phyloP scores from a whole-genome alignment of 2,888 invertebrate genomes.

The Protonemura montana region DNA sequence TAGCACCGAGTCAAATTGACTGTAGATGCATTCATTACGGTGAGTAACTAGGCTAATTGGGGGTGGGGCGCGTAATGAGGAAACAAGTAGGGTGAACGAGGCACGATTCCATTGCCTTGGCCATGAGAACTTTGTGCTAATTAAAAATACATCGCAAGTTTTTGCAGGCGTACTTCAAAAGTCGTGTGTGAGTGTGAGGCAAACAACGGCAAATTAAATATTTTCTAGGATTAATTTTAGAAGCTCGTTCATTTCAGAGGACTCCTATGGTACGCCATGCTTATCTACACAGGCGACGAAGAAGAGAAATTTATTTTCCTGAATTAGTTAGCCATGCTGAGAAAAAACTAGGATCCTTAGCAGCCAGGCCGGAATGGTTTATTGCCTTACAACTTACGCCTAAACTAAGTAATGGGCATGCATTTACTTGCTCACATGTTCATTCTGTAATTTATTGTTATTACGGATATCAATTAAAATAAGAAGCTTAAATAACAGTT shows the following conservation, averaged over 20 bases:
- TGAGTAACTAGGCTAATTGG: neutral
- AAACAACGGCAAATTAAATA: too few relatives aligned
- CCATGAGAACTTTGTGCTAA: neutral
- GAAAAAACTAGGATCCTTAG: too few relatives aligned
- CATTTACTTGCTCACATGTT: neutral
- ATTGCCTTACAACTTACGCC: neutral
- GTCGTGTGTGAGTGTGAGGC: too few relatives aligned
- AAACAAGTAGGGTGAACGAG: neutral
- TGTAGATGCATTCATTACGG: neutral
- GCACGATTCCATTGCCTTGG: neutral
- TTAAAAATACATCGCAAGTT: neutral
- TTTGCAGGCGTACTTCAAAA: neutral
- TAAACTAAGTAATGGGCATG: neutral
- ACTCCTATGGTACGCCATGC: too few relatives aligned
- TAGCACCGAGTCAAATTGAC: neutral
- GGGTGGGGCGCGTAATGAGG: neutral
- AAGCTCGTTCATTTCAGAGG: too few relatives aligned
- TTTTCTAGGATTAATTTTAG: too few relatives aligned
- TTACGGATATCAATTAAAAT: slow-evolving; percentile 12
- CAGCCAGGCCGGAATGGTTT: neutral
- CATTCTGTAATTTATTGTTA: neutral
- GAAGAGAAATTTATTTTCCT: too few relatives aligned
- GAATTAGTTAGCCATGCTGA: too few relatives aligned
- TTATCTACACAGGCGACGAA: too few relatives aligned
- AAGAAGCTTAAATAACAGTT: neutral